Conservation (phyloP, 2,888 invertebrate genomes). For the Ptilodon capucinus region DNA sequence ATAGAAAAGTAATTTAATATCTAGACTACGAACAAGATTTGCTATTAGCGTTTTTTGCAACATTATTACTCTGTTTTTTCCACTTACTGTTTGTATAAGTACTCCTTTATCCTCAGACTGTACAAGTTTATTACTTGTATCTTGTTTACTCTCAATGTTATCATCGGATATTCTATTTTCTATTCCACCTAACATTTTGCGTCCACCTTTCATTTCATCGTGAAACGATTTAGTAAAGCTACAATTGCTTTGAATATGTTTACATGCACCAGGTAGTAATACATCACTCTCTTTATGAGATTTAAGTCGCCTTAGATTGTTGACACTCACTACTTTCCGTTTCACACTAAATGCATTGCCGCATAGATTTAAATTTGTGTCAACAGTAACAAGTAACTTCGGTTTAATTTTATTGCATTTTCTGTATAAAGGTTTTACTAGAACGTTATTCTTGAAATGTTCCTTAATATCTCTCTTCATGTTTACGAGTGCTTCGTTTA, state of each 20-base stretch:
- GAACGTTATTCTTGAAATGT: conserved; percentile 57
- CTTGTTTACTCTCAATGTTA: conserved; percentile 12
- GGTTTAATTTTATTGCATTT: conserved; percentile 46
- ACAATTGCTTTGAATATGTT: conserved; percentile 18
- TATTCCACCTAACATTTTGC: conserved; percentile 22
- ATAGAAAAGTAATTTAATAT: too few species aligned
- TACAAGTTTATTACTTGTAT: conserved; percentile 29
- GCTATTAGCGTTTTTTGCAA: neutral
- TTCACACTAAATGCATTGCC: conserved; percentile 55
- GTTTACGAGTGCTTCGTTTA: conserved; percentile 16
- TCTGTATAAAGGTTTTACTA: conserved; percentile 68
- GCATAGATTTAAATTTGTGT: conserved; percentile 54
- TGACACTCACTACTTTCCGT: conserved; percentile 35
- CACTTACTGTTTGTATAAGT: conserved; percentile 40
- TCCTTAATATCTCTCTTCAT: conserved; percentile 37
- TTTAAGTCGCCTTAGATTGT: conserved; percentile 18
- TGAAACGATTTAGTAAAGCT: neutral
- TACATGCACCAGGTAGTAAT: conserved; percentile 44
- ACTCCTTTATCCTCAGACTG: conserved; percentile 30
- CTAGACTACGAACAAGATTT: neutral
- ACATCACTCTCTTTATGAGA: conserved; percentile 33
- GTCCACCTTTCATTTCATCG: conserved; percentile 9
- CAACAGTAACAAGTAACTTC: conserved; percentile 37
- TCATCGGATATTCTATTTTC: conserved; percentile 11
- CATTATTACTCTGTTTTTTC: neutral